phyloP scores from a whole-genome alignment of 2,888 invertebrate species.

The Rhyacophila evoluta region DNA sequence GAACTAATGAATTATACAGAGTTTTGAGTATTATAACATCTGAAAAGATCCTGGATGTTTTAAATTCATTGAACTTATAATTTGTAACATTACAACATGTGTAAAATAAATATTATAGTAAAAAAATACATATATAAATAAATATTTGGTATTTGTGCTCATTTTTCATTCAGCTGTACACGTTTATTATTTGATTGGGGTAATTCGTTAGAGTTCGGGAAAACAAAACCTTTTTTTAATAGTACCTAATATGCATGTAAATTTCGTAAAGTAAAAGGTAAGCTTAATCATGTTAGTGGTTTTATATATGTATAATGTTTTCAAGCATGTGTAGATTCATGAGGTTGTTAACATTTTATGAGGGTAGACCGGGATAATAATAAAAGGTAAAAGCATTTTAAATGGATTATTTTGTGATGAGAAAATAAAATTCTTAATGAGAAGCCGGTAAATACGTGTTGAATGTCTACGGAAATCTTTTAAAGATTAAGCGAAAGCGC shows the following conservation, averaged over 20 bases:
- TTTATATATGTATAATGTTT: constrained; percentile 19
- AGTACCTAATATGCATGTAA: constrained; percentile 22
- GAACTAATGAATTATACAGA: no score
- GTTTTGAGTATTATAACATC: no score
- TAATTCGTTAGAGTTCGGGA: not conserved
- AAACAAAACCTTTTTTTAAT: constrained; percentile 20
- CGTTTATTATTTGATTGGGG: not conserved
- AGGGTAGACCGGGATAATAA: constrained; percentile 16
- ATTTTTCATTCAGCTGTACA: no score
- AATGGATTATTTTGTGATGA: constrained; percentile 31
- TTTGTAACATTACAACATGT: no score
- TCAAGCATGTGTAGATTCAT: constrained; percentile 19
- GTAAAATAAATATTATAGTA: no score
- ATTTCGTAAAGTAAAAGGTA: constrained; percentile 13
- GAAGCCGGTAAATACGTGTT: not conserved
- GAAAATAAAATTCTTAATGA: constrained; percentile 29
- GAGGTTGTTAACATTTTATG: constrained; percentile 31
- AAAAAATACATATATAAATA: no score
- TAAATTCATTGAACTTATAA: no score
- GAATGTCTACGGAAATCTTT: not conserved
- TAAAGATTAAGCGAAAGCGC: not conserved
- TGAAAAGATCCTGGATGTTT: no score
- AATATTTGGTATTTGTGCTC: no score
- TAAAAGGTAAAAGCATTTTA: constrained; percentile 25
- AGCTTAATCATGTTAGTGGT: constrained; percentile 15